Evolutionary conservation across 2,888 invertebrate species (phyloP), one percentile per base, ranked within the genome.

Genomic region (Linhomoeus sp.): DNA sequence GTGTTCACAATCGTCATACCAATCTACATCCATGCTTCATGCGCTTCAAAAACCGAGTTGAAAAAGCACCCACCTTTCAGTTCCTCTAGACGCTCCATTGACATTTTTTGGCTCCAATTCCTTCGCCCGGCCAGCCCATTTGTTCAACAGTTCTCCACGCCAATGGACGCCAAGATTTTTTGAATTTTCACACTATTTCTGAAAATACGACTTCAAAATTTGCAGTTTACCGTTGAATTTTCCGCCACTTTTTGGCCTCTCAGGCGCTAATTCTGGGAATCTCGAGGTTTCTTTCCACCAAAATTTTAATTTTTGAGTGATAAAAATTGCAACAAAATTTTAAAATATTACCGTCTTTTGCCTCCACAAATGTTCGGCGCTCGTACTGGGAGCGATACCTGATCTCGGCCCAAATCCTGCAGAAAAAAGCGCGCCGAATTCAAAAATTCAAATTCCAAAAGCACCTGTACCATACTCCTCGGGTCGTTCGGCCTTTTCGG

Each of bases 331-430:
- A 5, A 29, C 5, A 29, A 5, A 29, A 12, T 12, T 9, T 37
- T n/a, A 15, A 22, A 33, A 17, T 19, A 33, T 43, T 43, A 41
- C 36, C 37, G 19, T 25, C 45, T 22, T 25, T 7, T 22, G 22
- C 20, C 33, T 47, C 59, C 48, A 46, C 55, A 65, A 82, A 94
- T 54, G 17, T 75, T 75, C 1, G 79, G 80, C 0, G 87, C 79
- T 58, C 79, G 76, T 50, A 94, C 80, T 78, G 0, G 90, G 90
- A 0, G 94, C 90, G 56, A 97, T 88, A 20, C 94, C 97, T 70
- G 82, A 84, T n/a, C n/a, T 64, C 87, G 84, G 2, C 84, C 78
- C 24, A 84, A 74, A 66, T 97, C 94, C 73, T 75, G 53, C 12
- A 58, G 52, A 50, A n/a, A 42, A 43, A n/a, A n/a, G n/a, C n/a